Conservation (phyloP, 1,140 invertebrate genomes). For the Platyura marginata region DNA sequence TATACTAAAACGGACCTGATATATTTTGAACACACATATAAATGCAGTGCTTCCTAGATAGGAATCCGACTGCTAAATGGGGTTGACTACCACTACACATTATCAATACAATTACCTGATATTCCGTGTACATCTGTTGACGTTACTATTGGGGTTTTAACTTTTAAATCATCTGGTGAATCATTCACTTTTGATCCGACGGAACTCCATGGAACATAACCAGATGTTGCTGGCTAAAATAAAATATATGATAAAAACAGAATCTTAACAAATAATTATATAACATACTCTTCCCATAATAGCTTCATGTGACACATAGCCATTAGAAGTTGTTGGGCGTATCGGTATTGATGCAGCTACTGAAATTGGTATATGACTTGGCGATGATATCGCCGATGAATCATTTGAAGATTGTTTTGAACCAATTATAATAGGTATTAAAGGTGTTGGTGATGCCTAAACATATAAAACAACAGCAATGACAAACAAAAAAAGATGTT, state of each 20-base stretch:
- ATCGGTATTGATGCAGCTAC: conserved; percentile 1
- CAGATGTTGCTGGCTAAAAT: neutral
- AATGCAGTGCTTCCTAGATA: neutral
- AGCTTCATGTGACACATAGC: conserved; percentile 1
- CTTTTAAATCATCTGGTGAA: neutral
- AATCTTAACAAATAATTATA: neutral
- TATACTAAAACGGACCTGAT: neutral
- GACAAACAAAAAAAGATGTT: neutral
- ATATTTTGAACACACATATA: neutral
- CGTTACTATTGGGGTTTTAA: conserved; percentile 2
- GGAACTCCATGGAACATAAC: conserved; percentile 1
- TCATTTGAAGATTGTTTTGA: neutral
- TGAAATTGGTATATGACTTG: neutral
- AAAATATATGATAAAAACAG: neutral
- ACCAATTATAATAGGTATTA: neutral
- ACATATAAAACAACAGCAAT: neutral
- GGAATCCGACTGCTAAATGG: neutral
- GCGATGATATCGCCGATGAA: neutral
- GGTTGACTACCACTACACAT: too few relatives aligned
- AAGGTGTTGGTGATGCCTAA: neutral
- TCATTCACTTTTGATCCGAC: neutral
- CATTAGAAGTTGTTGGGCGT: neutral
- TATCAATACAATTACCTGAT: conserved; percentile 1
- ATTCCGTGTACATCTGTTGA: conserved; percentile 4
- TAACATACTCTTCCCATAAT: neutral